These are phyloP conservation scores for Apodemus agrarius DNA, from an alignment of 2,797 vertebrate species.

Conservation along the genomic window DNA sequence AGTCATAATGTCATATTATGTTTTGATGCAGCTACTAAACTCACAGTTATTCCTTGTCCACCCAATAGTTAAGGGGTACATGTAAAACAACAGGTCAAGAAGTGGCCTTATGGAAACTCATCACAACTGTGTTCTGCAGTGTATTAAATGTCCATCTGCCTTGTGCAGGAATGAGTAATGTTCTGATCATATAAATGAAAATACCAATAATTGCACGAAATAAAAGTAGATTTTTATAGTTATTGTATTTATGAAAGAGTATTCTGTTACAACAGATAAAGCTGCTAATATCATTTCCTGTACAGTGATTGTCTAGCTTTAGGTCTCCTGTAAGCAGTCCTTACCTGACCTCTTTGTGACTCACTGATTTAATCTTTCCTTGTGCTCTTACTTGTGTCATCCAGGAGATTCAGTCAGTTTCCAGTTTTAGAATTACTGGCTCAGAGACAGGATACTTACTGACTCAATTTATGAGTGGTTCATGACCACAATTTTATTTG, in stretches of 20 bases:
- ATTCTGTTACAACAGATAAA: slow-evolving; percentile 33
- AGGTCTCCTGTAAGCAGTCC: slow-evolving; percentile 40
- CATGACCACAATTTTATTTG: slow-evolving; percentile 47
- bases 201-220: background rate
- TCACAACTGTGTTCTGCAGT: background rate
- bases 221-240: slow-evolving; percentile 25
- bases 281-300: slow-evolving; percentile 27
- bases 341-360: slow-evolving; percentile 38
- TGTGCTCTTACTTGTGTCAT: slow-evolving; percentile 64
- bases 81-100: background rate
- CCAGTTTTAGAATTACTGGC: slow-evolving; percentile 57
- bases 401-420: slow-evolving; percentile 50
- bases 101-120: background rate
- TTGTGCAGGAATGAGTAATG: background rate
- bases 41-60: background rate
- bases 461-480: slow-evolving; percentile 35
- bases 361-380: slow-evolving; percentile 59
- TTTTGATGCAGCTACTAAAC: slow-evolving; percentile 39
- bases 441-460: slow-evolving; percentile 42
- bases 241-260: slow-evolving; percentile 29
- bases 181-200: slow-evolving; percentile 6
- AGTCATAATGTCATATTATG: background rate
- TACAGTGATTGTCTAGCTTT: slow-evolving; percentile 50
- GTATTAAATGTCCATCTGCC: background rate
- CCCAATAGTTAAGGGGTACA: background rate